These are phyloP conservation scores for Acrobasis suavella DNA, from an alignment of 2,888 invertebrate genomes.

Conservation along the genomic window DNA sequence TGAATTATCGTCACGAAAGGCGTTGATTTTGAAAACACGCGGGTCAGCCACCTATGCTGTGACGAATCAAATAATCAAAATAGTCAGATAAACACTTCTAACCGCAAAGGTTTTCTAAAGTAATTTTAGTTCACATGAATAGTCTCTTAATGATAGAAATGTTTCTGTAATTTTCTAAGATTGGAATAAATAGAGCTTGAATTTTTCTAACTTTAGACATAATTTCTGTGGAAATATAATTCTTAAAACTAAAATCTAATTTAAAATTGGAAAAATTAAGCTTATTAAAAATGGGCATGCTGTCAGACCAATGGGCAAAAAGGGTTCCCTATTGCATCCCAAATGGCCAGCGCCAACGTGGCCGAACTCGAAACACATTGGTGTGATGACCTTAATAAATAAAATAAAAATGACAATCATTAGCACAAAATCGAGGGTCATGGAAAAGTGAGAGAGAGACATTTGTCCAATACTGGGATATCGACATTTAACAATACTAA, in stretches of 20 bases:
- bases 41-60: constrained; percentile 46
- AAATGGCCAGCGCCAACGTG: no score
- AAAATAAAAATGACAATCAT: no score
- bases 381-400: no score
- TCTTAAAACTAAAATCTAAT: background rate
- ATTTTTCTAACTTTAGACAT: background rate
- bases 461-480: no score
- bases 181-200: background rate
- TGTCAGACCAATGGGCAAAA: no score
- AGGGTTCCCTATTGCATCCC: no score
- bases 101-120: background rate
- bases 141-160: background rate
- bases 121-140: background rate
- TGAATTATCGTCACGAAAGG: constrained; percentile 63
- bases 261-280: no score
- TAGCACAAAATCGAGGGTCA: no score
- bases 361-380: no score
- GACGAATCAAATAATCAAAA: constrained; percentile 11
- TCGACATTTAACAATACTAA: no score
- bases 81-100: background rate
- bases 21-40: constrained; percentile 53
- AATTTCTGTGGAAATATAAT: background rate
- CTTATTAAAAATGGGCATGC: no score
- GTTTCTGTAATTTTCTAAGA: background rate
- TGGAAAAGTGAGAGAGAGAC: no score